These are phyloP conservation scores for Dryocosmus kuriphilus DNA, from an alignment of 2,888 invertebrate species.

Conservation along the genomic window DNA sequence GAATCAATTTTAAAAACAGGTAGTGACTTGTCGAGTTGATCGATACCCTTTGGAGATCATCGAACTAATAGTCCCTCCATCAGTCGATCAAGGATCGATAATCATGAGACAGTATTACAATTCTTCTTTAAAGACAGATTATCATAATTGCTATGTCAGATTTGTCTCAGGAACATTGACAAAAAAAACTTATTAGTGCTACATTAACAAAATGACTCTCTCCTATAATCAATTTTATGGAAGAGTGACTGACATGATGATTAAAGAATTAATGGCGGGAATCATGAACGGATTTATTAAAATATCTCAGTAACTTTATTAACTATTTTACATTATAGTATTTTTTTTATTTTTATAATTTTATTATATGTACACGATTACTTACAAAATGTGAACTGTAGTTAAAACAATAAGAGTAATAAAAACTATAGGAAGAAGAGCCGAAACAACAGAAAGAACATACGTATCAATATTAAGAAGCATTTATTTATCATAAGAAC, in stretches of 20 bases:
- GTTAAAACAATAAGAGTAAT: no score
- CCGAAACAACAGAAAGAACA: no score
- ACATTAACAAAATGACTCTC: slow-evolving; percentile 18
- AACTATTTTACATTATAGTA: no score
- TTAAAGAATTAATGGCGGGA: not conserved
- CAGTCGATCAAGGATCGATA: slow-evolving; percentile 9
- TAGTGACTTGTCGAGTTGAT: slow-evolving; percentile 8
- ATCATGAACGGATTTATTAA: not conserved
- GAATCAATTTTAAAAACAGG: slow-evolving; percentile 5
- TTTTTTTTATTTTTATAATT: no score
- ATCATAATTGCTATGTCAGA: slow-evolving; percentile 13
- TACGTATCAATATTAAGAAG: no score
- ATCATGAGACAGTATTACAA: slow-evolving; percentile 2
- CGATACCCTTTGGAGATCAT: not conserved
- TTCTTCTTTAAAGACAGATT: slow-evolving; percentile 12
- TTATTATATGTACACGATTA: no score
- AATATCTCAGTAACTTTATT: not conserved
- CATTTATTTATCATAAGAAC: no score
- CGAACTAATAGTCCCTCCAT: not conserved
- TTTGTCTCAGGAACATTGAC: not conserved
- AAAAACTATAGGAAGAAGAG: no score
- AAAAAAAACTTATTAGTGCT: slow-evolving; percentile 12
- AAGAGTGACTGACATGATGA: slow-evolving; percentile 19
- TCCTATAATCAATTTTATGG: slow-evolving; percentile 27
- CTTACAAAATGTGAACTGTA: no score